Conservation (phyloP, 2,113 vertebrate genomes). For the Hydrolagus affinis region DNA sequence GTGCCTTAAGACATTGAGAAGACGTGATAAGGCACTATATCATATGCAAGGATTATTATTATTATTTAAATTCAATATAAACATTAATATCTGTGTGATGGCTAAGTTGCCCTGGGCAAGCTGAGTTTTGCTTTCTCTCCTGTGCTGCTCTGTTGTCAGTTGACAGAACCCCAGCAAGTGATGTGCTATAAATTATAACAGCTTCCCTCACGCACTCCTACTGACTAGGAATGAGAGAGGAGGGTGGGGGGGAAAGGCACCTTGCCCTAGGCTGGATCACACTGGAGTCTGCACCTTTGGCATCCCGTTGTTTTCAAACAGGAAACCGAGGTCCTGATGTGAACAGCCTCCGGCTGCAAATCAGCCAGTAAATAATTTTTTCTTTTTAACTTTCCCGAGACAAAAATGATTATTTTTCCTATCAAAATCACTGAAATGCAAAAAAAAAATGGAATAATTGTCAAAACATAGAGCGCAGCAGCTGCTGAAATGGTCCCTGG, state of each 20-base stretch:
- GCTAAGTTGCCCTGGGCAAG: background rate
- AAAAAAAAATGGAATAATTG: background rate
- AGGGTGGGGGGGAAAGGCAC: background rate
- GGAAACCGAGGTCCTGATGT: background rate
- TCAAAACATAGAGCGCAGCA: background rate
- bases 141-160: background rate
- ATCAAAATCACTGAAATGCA: background rate
- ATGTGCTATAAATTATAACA: background rate
- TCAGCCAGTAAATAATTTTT: background rate
- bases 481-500: too few relatives aligned
- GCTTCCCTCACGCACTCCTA: background rate
- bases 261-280: background rate
- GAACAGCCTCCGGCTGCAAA: too few relatives aligned
- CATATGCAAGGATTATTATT: too few relatives aligned
- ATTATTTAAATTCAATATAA: background rate
- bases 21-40: too few relatives aligned
- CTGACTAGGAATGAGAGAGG: background rate
- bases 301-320: background rate
- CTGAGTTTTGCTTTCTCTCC: constrained; percentile 5
- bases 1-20: too few relatives aligned
- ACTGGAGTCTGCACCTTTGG: background rate
- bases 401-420: too few relatives aligned
- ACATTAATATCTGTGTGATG: background rate
- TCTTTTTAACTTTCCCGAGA: too few relatives aligned
- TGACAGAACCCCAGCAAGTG: background rate